These are phyloP conservation scores for Athetis lepigone DNA, from an alignment of 2,888 invertebrate genomes.

Conservation along the genomic window DNA sequence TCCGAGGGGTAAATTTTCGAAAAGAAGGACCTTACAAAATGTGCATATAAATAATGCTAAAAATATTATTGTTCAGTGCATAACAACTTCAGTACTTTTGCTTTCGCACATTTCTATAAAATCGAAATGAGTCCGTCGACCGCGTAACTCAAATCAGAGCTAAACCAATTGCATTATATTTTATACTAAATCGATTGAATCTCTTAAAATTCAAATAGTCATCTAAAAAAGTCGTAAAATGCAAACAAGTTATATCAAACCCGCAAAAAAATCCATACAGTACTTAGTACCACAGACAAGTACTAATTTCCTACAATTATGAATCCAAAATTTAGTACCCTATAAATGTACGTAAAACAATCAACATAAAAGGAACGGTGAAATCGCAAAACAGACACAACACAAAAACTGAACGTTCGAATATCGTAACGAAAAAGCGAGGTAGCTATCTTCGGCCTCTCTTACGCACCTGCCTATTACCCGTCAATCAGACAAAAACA, in stretches of 20 bases:
- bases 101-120: too few species aligned
- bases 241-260: too few species aligned
- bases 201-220: too few species aligned
- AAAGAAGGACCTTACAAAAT: slow-evolving; percentile 24
- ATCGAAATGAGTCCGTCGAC: too few species aligned
- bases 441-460: slow-evolving; percentile 85
- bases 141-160: too few species aligned
- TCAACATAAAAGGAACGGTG: slow-evolving; percentile 75
- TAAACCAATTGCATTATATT: too few species aligned
- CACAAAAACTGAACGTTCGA: slow-evolving; percentile 82
- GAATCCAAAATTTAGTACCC: slow-evolving; percentile 72
- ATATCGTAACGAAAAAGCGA: slow-evolving; percentile 84
- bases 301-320: too few species aligned
- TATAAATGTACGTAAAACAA: slow-evolving; percentile 73
- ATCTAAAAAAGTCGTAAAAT: too few species aligned
- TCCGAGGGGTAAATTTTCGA: slow-evolving; percentile 1
- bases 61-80: slow-evolving; percentile 56
- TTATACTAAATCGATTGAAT: too few species aligned
- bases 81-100: too few species aligned
- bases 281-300: too few species aligned
- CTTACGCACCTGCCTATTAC: slow-evolving; percentile 90
- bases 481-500: slow-evolving; percentile 90
- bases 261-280: too few species aligned
- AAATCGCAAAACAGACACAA: slow-evolving; percentile 79
- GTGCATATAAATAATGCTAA: slow-evolving; percentile 20